Base-by-base conservation (phyloP, 2,113 vertebrate genomes). In the Acanthisitta chloris region DNA sequence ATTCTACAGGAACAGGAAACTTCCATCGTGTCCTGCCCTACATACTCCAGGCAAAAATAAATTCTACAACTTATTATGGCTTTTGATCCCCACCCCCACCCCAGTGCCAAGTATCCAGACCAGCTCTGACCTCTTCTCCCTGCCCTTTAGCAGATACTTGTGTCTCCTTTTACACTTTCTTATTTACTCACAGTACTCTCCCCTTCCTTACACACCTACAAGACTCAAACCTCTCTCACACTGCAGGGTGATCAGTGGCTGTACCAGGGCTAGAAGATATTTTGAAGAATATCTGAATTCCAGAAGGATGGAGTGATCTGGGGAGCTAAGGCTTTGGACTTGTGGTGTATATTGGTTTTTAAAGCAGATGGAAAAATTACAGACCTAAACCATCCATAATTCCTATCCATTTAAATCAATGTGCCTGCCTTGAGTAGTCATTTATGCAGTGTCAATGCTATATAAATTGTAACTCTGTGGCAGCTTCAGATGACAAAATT, bases 131-230 rank as follows among this genome's bases (percentile, higher is more conserved):
- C 51, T 81, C 80, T 66, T 40, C 86, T 88, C 64, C 81, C 48
- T 94, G 91, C 91, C 86, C 86, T 93, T 90, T n/a, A 89, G 65
- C 57, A 95, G 69, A 78, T n/a, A 51, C 23, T 92, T 25, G 21
- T 0, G 0, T 84, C 90, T 95, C 69, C 69, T 94, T 91, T 96
- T 86, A 96, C 43, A 71, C 42, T 61, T 87, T 67, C 81, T 74
- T 80, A 80, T 43, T 94, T 72, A 71, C 9, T 4, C 48, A 76
- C 52, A 69, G 73, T 58, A 33, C 14, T 42, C 40, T 23, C 36
- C 71, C 71, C 38, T 43, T 66, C 49, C 88, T 88, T 24, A 78
- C 24, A 43, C 23, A 76, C 31, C 36, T 90, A 67, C 21, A 86
- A 55, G 71, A 49, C 29, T n/a, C 66, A 92, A 86, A 89, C 17